Conservation (phyloP, 2,797 vertebrate genomes). For the Chanos chanos region DNA sequence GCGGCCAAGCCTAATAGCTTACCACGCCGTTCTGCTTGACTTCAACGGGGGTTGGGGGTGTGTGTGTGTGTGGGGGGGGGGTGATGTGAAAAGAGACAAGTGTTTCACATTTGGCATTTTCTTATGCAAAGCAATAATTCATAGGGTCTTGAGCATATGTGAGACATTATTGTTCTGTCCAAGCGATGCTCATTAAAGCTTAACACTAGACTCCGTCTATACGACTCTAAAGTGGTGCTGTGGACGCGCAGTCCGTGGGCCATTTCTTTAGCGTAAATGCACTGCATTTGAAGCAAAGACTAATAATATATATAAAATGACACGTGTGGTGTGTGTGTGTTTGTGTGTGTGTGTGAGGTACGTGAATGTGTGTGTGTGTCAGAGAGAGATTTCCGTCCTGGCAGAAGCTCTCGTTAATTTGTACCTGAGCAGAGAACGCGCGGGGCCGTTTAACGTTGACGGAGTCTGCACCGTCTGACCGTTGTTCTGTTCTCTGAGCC, state of each 20-base stretch:
- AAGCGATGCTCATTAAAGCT: conserved; percentile 72
- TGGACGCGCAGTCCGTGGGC: neutral
- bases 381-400: neutral
- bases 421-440: neutral
- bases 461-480: too few relatives aligned
- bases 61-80: too few relatives aligned
- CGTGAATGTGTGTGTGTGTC: too few relatives aligned
- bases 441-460: too few relatives aligned
- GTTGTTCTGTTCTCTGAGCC: too few relatives aligned
- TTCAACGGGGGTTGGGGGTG: too few relatives aligned
- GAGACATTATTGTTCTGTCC: conserved; percentile 64
- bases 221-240: conserved; percentile 61
- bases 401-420: neutral
- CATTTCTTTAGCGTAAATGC: too few relatives aligned
- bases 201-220: conserved; percentile 65
- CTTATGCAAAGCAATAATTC: conserved; percentile 61
- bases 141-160: conserved; percentile 58
- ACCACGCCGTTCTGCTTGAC: conserved; percentile 48
- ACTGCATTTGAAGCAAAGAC: too few relatives aligned
- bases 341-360: neutral
- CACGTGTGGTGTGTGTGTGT: neutral
- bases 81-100: conserved; percentile 40
- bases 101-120: conserved; percentile 59
- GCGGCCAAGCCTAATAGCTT: conserved; percentile 42
- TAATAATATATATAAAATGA: too few relatives aligned